Percentiles rank a stretch among this genome's conserved stretches.
Evolutionary conservation across 1,140 invertebrate genomes (phyloP).

Genomic region (Metopolophium dirhodum): DNA sequence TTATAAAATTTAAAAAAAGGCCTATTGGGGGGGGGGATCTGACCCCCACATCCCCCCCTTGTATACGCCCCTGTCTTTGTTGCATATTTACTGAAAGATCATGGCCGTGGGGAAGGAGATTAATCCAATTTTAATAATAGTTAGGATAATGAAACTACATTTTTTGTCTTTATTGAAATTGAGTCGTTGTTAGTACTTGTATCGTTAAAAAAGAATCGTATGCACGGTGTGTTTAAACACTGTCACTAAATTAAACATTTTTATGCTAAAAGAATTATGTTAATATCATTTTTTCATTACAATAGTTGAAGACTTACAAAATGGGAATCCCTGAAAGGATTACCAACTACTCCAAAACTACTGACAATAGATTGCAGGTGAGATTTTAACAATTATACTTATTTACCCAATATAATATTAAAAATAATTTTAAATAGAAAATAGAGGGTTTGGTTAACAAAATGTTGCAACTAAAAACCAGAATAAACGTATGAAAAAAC

Average conservation of each 20-base stretch:
- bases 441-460: too few species aligned
- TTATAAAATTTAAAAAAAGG: too few species aligned
- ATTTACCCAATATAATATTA: neutral
- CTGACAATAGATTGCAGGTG: neutral
- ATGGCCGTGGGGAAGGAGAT: neutral
- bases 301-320: neutral
- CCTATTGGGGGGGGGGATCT: too few species aligned
- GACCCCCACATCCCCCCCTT: too few species aligned
- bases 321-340: neutral
- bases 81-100: neutral
- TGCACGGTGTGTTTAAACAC: neutral
- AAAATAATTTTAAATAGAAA: too few species aligned
- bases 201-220: neutral
- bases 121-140: neutral
- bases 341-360: neutral
- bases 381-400: neutral
- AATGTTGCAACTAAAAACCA: too few species aligned
- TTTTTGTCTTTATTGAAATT: neutral
- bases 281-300: neutral
- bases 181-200: neutral
- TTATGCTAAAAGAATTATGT: too few species aligned
- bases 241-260: neutral
- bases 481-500: too few species aligned
- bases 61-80: too few species aligned
- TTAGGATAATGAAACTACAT: neutral